Conservation (phyloP, 2,888 invertebrate species). For the Pedicia rivosa region DNA sequence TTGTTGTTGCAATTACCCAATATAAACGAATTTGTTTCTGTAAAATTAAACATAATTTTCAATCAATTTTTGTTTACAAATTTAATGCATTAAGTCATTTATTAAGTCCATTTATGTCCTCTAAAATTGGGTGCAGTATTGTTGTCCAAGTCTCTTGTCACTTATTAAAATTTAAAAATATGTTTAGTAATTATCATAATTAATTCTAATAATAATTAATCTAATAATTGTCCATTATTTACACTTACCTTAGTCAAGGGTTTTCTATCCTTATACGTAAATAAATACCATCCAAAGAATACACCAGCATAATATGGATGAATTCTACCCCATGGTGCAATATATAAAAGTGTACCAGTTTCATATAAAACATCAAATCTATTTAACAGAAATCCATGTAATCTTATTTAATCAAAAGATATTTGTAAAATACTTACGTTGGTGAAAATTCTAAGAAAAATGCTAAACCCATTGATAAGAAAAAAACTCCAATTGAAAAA, state of each 20-base stretch:
- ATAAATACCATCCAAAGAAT: constrained; percentile 30
- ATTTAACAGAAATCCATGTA: neutral
- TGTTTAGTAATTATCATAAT: no score
- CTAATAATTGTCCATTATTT: neutral
- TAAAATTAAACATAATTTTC: no score
- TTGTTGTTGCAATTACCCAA: constrained; percentile 24
- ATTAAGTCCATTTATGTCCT: no score
- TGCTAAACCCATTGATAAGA: neutral
- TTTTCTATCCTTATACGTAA: constrained; percentile 22
- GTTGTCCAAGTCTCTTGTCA: no score
- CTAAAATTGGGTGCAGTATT: no score
- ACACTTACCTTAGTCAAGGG: constrained; percentile 8
- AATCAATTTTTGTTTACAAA: no score
- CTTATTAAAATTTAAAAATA: no score
- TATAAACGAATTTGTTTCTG: constrained; percentile 8
- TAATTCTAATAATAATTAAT: neutral
- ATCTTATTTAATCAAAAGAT: no score
- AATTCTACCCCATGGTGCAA: constrained; percentile 34
- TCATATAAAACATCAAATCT: constrained; percentile 25
- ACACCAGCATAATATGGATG: constrained; percentile 35
- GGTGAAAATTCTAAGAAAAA: constrained; percentile 1
- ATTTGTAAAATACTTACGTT: constrained; percentile 1
- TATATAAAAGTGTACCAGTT: constrained; percentile 32
- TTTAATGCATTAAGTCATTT: no score
- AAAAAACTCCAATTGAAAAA: constrained; percentile 4